Percentiles rank a stretch among this genome's conserved stretches.
phyloP scores from a whole-genome alignment of 2,888 invertebrate genomes.

The Tortrix viridana region DNA sequence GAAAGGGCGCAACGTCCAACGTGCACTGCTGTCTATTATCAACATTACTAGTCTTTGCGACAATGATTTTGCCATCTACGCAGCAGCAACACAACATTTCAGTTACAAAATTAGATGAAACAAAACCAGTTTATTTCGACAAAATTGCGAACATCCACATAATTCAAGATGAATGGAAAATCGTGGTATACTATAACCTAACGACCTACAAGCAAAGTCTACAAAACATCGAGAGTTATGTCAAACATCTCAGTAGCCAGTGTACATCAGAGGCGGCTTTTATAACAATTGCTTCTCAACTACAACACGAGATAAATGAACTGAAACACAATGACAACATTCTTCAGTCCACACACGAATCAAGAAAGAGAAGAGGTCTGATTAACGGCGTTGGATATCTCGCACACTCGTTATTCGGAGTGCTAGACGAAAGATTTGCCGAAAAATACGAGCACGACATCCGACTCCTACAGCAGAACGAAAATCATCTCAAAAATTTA shows the following conservation, averaged over 20 bases:
- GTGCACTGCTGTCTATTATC: background rate
- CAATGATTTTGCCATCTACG: background rate
- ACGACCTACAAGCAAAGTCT: background rate
- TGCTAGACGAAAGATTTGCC: constrained; percentile 38
- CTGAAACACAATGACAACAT: background rate
- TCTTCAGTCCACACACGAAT: background rate
- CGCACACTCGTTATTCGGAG: constrained; percentile 40
- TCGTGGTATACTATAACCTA: background rate
- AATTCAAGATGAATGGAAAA: constrained; percentile 1
- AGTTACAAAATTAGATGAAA: background rate
- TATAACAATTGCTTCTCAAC: background rate
- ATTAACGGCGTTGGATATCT: constrained; percentile 38
- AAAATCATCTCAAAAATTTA: constrained; percentile 17
- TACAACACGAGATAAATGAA: background rate
- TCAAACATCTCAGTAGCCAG: background rate
- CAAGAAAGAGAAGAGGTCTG: constrained; percentile 19
- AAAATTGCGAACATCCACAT: background rate
- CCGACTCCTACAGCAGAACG: background rate
- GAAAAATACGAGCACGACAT: constrained; percentile 6
- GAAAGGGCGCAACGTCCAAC: background rate
- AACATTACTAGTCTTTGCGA: background rate
- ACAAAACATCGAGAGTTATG: background rate
- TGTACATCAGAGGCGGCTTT: background rate
- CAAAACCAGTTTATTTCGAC: background rate
- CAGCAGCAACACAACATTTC: background rate